These are phyloP conservation scores for Sminthopsis crassicaudata DNA, from an alignment of 2,113 vertebrate species.

Conservation along the genomic window DNA sequence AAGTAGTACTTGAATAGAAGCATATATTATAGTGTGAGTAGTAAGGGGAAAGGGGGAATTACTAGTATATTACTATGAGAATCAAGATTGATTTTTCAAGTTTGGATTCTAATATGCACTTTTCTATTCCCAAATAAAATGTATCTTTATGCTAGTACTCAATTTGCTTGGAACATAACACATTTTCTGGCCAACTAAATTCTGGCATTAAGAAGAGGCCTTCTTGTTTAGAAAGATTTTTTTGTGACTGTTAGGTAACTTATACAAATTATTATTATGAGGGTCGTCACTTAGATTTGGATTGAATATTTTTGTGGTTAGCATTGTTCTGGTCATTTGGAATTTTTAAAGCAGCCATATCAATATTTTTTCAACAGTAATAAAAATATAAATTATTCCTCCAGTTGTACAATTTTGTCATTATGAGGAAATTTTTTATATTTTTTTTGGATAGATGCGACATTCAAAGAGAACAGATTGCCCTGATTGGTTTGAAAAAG, in stretches of 20 bases:
- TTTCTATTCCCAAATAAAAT: neutral
- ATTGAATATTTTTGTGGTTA: neutral
- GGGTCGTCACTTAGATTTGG: neutral
- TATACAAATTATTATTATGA: no score
- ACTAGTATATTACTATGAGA: neutral
- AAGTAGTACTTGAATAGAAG: no score
- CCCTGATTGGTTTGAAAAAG: constrained; percentile 82
- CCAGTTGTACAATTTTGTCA: no score
- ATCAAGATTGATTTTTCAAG: neutral
- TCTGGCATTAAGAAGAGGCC: neutral
- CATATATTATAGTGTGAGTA: neutral
- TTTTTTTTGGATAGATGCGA: constrained; percentile 84
- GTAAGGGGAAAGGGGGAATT: no score
- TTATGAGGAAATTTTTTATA: neutral
- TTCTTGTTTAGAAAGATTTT: neutral
- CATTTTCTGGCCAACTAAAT: neutral
- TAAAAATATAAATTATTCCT: neutral
- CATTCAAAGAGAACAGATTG: constrained; percentile 81
- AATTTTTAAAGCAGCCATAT: neutral
- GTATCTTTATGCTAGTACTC: neutral
- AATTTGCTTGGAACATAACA: neutral
- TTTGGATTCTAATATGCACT: neutral
- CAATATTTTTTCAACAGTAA: neutral
- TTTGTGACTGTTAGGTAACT: neutral
- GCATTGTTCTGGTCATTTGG: neutral